Percentiles rank a stretch among this genome's conserved stretches.
Evolutionary conservation across 1,140 invertebrate species (phyloP).

Genomic region (Luehdorfia chinensis): DNA sequence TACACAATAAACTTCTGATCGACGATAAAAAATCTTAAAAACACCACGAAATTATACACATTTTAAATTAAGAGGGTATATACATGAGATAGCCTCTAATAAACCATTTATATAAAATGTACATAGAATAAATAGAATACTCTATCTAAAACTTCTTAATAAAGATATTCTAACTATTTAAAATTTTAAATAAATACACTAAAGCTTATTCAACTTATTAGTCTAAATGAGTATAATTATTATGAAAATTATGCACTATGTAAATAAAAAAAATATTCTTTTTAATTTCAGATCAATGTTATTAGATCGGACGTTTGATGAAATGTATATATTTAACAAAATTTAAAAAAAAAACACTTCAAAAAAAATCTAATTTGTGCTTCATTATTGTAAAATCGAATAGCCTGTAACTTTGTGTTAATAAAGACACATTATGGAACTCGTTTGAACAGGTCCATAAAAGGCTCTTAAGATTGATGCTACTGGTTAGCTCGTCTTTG

Average conservation of each 20-base stretch:
- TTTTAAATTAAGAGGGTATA: conserved; percentile 56
- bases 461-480: too few species aligned
- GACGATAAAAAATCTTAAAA: conserved; percentile 19
- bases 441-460: too few species aligned
- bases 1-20: neutral
- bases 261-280: conserved; percentile 24
- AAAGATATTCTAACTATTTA: conserved; percentile 32
- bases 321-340: too few species aligned
- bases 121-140: conserved; percentile 61
- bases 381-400: too few species aligned
- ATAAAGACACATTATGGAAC: too few species aligned
- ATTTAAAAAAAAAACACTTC: conserved; percentile 7
- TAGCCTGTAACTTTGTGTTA: too few species aligned
- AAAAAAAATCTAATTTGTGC: too few species aligned
- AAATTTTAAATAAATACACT: conserved; percentile 60
- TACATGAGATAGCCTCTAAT: conserved; percentile 65
- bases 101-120: conserved; percentile 55
- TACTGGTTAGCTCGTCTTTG: too few species aligned
- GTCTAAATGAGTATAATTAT: conserved; percentile 69
- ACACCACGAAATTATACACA: conserved; percentile 24
- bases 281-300: conserved; percentile 32
- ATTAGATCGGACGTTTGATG: conserved; percentile 10
- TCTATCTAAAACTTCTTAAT: conserved; percentile 45
- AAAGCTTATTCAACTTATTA: conserved; percentile 52
- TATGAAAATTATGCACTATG: conserved; percentile 56